These are phyloP conservation scores for Brachionus sp. DNA, from an alignment of 1,140 invertebrate genomes.

Conservation along the genomic window DNA sequence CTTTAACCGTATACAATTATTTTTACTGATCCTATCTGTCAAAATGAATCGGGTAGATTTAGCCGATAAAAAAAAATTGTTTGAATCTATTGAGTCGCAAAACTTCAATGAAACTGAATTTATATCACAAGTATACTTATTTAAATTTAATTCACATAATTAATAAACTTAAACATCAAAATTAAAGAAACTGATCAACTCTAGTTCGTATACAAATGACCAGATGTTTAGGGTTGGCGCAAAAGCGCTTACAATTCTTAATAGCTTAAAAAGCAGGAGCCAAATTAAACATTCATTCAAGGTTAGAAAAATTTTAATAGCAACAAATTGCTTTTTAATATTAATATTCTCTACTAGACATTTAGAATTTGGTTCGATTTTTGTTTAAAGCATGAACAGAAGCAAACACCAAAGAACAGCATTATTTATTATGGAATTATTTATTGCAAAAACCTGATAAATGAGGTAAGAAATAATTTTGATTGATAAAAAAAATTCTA, in stretches of 20 bases:
- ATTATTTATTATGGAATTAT: conserved; percentile 29
- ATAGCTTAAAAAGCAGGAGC: background rate
- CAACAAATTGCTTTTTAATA: background rate
- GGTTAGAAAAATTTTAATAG: background rate
- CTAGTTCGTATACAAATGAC: background rate
- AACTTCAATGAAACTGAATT: conserved; percentile 19
- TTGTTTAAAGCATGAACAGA: conserved; percentile 36
- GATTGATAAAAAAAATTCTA: no score
- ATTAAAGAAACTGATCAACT: background rate
- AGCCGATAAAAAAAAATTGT: conserved; percentile 18
- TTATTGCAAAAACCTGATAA: conserved; percentile 13
- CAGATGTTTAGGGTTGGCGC: conserved; percentile 19
- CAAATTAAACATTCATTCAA: background rate
- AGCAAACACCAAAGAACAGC: conserved; percentile 15
- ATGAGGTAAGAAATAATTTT: background rate
- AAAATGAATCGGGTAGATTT: conserved; percentile 24
- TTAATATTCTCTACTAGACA: background rate
- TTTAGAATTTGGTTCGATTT: conserved; percentile 38
- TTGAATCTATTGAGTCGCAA: background rate
- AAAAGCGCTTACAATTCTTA: conserved; percentile 3
- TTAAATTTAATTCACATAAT: background rate
- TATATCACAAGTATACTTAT: background rate
- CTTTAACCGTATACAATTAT: background rate
- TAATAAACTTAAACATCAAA: background rate
- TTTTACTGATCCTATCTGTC: background rate